Base-by-base conservation (phyloP, 2,888 invertebrate genomes). In the Lordiphosa andalusiaca region DNA sequence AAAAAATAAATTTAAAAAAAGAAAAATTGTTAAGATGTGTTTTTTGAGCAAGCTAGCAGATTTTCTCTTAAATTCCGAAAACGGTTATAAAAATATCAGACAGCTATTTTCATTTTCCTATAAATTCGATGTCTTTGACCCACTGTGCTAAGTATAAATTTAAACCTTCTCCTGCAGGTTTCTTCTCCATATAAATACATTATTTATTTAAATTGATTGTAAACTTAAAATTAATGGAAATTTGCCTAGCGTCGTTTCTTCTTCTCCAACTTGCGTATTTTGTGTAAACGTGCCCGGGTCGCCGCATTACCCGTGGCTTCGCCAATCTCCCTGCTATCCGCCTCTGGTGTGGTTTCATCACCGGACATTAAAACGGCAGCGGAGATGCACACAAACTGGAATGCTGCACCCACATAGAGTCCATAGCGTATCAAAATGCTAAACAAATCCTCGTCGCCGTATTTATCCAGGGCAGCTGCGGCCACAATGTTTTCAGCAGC, bases 381-480 rank as follows among this genome's bases (percentile, higher is more conserved):
- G 48, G 94, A 91, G 66, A 97, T 91, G 85, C 96, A 97, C 19
- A 94, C 90, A 54, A 97, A 89, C 90, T 97, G 97, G 85, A 97
- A 97, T n/a, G 95, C 91, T 12, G 96, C 96, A 4, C 96, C 96
- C 36, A 96, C 90, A 84, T 96, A 96, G 4, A 97, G 90, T 10
- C 96, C 96, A 88, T 94, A 95, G 33, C 95, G 92, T 30, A 96
- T 92, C 59, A 95, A 90, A 12, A 93, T 93, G 64, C 94, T 94
- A 78, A 95, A 92, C 73, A 94, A 89, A 86, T 94, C 94, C 89
- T 94, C 94, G 23, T 88, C 86, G 1, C 69, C 85, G 51, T 85
- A 88, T 68, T 86, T 87, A 49, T 87, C 88, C 50, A 87, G 62
- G 23, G 77, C 62, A n/a, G 80, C 65, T 4, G 64, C 67, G 9